phyloP scores from a whole-genome alignment of 1,140 invertebrate species.

The Drosophila repletoides region DNA sequence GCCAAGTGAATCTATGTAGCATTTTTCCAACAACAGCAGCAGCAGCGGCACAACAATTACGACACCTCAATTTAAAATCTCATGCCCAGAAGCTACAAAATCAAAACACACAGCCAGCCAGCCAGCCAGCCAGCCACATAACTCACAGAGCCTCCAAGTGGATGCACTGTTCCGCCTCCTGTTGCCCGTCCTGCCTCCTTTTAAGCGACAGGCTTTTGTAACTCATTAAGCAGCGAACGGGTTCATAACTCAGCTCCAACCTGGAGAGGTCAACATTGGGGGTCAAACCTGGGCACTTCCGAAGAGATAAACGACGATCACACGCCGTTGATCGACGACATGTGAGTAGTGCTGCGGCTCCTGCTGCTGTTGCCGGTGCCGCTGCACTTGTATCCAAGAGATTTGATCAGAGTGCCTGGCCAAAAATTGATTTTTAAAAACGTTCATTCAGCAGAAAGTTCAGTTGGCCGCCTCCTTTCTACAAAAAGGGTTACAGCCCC shows the following conservation, averaged over 20 bases:
- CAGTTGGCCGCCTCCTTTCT: slow-evolving; percentile 19
- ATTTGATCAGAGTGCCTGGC: slow-evolving; percentile 1
- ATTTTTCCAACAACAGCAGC: slow-evolving; percentile 34
- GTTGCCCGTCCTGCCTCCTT: slow-evolving; percentile 24
- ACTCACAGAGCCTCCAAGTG: background rate
- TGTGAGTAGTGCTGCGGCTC: too few species aligned
- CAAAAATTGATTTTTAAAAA: slow-evolving; percentile 67
- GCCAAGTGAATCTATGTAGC: slow-evolving; percentile 24
- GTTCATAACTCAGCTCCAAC: slow-evolving; percentile 62
- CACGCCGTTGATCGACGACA: slow-evolving; percentile 47
- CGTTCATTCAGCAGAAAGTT: slow-evolving; percentile 2
- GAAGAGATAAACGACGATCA: slow-evolving; percentile 59
- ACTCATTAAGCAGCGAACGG: slow-evolving; percentile 71
- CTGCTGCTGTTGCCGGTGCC: too few species aligned
- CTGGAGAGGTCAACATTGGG: slow-evolving; percentile 38
- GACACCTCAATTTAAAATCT: slow-evolving; percentile 71
- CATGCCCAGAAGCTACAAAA: slow-evolving; percentile 73
- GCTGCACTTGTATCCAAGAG: slow-evolving; percentile 39
- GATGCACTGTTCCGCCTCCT: slow-evolving; percentile 5
- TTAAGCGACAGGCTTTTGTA: slow-evolving; percentile 30
- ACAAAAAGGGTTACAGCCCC: background rate
- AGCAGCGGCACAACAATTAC: too few species aligned
- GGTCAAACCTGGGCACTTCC: slow-evolving; percentile 51
- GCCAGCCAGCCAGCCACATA: slow-evolving; percentile 10
- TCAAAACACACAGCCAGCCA: slow-evolving; percentile 41